phyloP scores from a whole-genome alignment of 2,113 vertebrate species.

The Prunella himalayana region DNA sequence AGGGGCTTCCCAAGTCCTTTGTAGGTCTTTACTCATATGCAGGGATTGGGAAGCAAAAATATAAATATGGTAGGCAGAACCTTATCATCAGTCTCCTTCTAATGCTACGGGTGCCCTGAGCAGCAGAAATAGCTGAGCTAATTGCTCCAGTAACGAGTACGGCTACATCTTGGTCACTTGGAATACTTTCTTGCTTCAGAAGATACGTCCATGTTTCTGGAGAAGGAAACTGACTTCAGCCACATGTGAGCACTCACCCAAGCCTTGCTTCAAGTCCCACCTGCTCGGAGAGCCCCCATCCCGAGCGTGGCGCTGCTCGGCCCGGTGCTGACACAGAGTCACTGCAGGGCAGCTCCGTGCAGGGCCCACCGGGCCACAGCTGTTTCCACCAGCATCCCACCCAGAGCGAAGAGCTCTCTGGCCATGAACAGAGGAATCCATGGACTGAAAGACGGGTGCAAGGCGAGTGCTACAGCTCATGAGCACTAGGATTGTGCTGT shows the following conservation, averaged over 20 bases:
- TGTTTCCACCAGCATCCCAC: background rate
- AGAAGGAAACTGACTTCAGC: background rate
- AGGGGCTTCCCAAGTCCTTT: background rate
- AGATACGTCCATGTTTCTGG: background rate
- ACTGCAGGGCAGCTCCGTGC: rapidly evolving
- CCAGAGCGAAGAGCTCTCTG: background rate
- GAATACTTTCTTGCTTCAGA: background rate
- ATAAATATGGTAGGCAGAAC: background rate
- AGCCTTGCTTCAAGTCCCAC: background rate
- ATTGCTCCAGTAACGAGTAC: background rate
- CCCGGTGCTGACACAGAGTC: rapidly evolving
- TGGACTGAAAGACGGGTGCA: background rate
- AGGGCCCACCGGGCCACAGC: too few relatives aligned
- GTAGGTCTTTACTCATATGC: background rate
- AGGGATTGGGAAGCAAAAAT: background rate
- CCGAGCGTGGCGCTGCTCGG: background rate
- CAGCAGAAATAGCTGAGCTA: background rate
- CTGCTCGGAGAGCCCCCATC: background rate
- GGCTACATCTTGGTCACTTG: background rate
- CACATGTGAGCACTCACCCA: background rate
- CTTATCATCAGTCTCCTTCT: background rate
- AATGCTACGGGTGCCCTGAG: background rate
- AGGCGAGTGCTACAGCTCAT: background rate
- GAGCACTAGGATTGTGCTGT: rapidly evolving
- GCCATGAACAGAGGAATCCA: background rate